These are phyloP conservation scores for Ophraella communa DNA, from an alignment of 2,888 invertebrate genomes.

Conservation along the genomic window DNA sequence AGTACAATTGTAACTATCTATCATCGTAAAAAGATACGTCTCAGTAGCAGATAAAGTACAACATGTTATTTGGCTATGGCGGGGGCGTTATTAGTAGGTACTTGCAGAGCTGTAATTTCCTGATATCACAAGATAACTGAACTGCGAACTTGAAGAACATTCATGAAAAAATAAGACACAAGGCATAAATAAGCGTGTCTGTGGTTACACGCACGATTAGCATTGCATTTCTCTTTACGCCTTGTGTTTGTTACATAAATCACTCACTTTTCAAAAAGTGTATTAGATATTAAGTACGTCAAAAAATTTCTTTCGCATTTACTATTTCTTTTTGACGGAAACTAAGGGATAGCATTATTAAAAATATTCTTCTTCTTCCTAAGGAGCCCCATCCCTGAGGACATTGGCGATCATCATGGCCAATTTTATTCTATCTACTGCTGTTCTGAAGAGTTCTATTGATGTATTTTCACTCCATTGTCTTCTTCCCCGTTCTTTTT, in stretches of 20 bases:
- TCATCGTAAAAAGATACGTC: constrained; percentile 10
- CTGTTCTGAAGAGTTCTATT: too few species aligned
- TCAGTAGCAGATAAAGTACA: constrained; percentile 37
- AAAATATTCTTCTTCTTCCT: too few species aligned
- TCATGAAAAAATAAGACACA: constrained; percentile 38
- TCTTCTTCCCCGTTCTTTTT: too few species aligned
- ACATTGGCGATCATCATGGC: too few species aligned
- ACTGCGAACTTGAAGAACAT: constrained; percentile 34
- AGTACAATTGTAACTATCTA: neutral
- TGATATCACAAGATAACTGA: constrained; percentile 48
- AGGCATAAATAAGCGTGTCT: constrained; percentile 34
- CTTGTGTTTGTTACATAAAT: neutral
- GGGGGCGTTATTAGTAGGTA: constrained; percentile 50
- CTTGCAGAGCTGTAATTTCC: constrained; percentile 51
- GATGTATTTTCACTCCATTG: too few species aligned
- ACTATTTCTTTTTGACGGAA: too few species aligned
- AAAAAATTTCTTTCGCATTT: too few species aligned
- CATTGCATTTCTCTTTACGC: neutral
- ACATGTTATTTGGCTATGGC: constrained; percentile 50
- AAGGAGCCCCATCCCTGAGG: too few species aligned
- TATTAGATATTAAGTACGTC: too few species aligned
- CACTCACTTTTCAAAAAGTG: neutral
- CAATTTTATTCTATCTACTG: too few species aligned
- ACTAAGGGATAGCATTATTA: too few species aligned
- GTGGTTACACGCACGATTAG: constrained; percentile 32